Conservation (phyloP, 2,888 invertebrate genomes). For the Drosophila peninsularis region DNA sequence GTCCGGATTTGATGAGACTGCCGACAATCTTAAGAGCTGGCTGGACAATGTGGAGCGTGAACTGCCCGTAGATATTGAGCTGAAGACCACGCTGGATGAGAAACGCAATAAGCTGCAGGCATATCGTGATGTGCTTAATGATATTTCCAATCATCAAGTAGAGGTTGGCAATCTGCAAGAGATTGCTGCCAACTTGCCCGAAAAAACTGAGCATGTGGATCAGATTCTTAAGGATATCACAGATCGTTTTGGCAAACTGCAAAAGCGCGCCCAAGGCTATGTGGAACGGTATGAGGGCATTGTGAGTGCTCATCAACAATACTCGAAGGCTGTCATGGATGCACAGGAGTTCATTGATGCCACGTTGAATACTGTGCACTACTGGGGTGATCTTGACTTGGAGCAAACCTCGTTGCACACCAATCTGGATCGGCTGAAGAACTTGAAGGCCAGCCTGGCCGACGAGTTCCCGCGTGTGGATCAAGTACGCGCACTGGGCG, state of each 20-base stretch:
- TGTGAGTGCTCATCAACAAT: conserved; percentile 95
- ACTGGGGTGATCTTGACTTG: conserved; percentile 93
- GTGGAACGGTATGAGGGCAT: conserved; percentile 94
- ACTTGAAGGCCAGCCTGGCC: conserved; percentile 90
- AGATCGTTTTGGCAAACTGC: conserved; percentile 89
- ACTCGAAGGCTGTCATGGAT: conserved; percentile 93
- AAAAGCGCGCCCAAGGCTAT: conserved; percentile 90
- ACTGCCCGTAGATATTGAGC: conserved; percentile 91
- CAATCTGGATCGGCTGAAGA: conserved; percentile 93
- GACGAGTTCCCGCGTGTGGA: conserved; percentile 94
- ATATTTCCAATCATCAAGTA: conserved; percentile 93
- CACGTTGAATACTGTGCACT: conserved; percentile 91
- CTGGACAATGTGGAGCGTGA: conserved; percentile 90
- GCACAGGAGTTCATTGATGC: conserved; percentile 94
- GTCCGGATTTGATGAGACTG: conserved; percentile 95
- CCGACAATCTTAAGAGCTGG: conserved; percentile 92
- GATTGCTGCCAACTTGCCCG: conserved; percentile 92
- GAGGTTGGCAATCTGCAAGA: conserved; percentile 92
- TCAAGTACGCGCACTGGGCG: conserved; percentile 92
- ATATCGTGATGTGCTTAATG: conserved; percentile 92
- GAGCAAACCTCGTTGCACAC: conserved; percentile 94
- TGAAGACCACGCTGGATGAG: conserved; percentile 95
- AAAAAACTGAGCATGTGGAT: conserved; percentile 90
- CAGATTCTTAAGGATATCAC: conserved; percentile 89
- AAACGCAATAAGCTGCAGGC: conserved; percentile 94